These are phyloP conservation scores for Rana temporaria DNA, from an alignment of 2,113 vertebrate species.

Conservation along the genomic window DNA sequence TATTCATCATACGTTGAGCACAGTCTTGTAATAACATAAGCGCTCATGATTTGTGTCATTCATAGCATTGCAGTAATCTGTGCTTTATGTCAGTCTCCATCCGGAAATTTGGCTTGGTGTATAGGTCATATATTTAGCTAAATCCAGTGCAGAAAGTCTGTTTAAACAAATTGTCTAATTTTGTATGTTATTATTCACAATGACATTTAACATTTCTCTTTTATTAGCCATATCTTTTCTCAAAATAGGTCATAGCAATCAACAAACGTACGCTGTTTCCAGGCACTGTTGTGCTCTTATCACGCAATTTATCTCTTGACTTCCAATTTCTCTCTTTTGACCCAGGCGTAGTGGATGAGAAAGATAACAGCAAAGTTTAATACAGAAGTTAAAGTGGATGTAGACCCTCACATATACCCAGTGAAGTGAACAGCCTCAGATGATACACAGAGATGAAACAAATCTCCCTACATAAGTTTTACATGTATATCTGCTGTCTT, in stretches of 20 bases:
- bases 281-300: background rate
- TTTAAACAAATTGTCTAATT: conserved; percentile 10
- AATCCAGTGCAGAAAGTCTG: background rate
- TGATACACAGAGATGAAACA: too few relatives aligned
- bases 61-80: conserved; percentile 10
- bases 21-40: background rate
- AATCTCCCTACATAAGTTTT: too few relatives aligned
- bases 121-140: conserved; percentile 14
- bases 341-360: too few relatives aligned
- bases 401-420: too few relatives aligned
- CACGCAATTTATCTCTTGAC: background rate
- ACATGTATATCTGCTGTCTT: too few relatives aligned
- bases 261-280: background rate
- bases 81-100: background rate
- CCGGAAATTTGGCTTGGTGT: conserved; percentile 17
- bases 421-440: too few relatives aligned
- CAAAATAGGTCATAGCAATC: background rate
- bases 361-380: too few relatives aligned
- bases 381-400: too few relatives aligned
- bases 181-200: background rate
- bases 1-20: background rate
- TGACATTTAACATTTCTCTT: conserved; percentile 17
- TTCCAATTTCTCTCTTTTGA: background rate
- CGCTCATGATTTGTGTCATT: conserved; percentile 10
- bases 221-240: background rate